Evolutionary conservation across 2,888 invertebrate genomes (phyloP), one percentile per base, ranked within the genome.

Genomic region (Neoaliturus tenellus): DNA sequence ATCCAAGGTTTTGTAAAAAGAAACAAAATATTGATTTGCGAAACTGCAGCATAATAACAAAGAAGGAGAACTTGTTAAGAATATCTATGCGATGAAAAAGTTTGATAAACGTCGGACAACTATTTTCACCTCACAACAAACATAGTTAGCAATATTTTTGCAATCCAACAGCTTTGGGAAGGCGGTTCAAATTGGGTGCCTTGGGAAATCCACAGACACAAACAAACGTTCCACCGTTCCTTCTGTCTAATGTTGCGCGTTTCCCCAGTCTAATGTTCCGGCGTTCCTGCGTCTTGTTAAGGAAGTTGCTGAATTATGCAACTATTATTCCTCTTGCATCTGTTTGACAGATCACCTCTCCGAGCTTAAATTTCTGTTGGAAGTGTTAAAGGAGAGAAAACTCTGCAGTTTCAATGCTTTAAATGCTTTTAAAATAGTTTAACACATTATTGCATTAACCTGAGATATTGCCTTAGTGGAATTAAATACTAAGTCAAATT

Each of bases 221-320:
- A 48, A 78, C 78, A 78, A 51, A 75, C 48, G 75, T 75, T 78
- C 48, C 78, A 35, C 55, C 71, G 25, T 71, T 71, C 71, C 71
- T 39, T 71, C 71, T 71, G 71, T 41, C 71, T 39, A 71, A 48
- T 75, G 75, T 75, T 75, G 28, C 75, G 28, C 20, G 20, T 48
- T 78, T 78, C 78, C 78, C 35, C 31, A 28, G 55, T 55, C 78
- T 51, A 78, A 78, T 78, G 78, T 78, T 78, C 78, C 78, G n/a
- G 31, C 78, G 25, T 75, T 75, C 78, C 78, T 55, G 14, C 1
- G 75, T 41, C 78, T 78, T 78, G 78, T 78, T 78, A 78, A 25
- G 20, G 23, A 48, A 55, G 78, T 48, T 55, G n/a, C 78, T 78
- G 78, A 78, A 78, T 78, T 78, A 78, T 78, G 78, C 78, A 78